Percentiles rank a stretch among this genome's conserved stretches.
phyloP scores from a whole-genome alignment of 2,797 vertebrate species.

The Tolypeutes matacus region DNA sequence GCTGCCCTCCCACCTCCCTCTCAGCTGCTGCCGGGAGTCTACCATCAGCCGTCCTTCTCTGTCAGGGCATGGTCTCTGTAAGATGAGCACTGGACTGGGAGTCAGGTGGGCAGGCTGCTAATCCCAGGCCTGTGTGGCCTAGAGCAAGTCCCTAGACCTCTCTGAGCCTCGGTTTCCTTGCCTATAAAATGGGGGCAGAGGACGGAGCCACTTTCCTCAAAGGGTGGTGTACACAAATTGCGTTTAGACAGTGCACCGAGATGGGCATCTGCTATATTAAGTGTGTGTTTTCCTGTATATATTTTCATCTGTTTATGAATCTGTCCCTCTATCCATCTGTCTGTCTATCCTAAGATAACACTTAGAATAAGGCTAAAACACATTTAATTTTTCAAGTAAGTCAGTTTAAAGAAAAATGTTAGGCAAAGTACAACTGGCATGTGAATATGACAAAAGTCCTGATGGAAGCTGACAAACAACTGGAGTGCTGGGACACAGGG shows the following conservation, averaged over 20 bases:
- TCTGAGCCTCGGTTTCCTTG: not conserved
- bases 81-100: not conserved
- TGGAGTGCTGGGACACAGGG: not conserved
- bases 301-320: not conserved
- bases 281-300: not conserved
- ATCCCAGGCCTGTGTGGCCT: not conserved
- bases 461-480: not conserved
- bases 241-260: not conserved
- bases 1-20: fast-evolving
- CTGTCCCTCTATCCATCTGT: no score
- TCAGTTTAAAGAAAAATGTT: not conserved
- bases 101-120: not conserved
- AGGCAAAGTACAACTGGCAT: not conserved
- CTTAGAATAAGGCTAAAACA: slow-evolving; percentile 28
- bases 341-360: not conserved
- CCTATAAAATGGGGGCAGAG: slow-evolving; percentile 1
- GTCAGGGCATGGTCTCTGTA: not conserved
- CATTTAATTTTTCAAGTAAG: slow-evolving; percentile 19
- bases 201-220: not conserved
- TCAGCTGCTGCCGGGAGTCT: not conserved
- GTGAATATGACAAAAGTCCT: not conserved
- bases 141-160: not conserved
- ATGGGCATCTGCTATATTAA: not conserved
- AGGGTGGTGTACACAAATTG: not conserved
- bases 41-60: not conserved